Evolutionary conservation across 2,113 vertebrate species (phyloP).

Genomic region (Castor canadensis): DNA sequence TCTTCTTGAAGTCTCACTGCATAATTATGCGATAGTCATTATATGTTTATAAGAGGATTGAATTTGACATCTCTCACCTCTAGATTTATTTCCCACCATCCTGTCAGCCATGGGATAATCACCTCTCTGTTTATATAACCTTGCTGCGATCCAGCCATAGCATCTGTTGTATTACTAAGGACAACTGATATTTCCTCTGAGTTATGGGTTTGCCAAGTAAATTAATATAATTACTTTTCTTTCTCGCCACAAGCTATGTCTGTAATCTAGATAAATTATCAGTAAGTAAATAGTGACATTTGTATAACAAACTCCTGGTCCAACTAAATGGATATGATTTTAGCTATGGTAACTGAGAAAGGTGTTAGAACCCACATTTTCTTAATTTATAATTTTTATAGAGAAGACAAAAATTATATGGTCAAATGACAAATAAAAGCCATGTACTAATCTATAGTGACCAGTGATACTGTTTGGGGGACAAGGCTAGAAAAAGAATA

Average conservation of each 20-base stretch:
- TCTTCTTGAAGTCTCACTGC: background rate
- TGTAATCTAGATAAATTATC: constrained; percentile 12
- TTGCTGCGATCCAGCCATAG: background rate
- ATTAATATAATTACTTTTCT: constrained; percentile 34
- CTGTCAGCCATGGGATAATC: background rate
- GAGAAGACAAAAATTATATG: background rate
- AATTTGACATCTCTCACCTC: background rate
- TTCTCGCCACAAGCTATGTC: background rate
- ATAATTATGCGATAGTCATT: background rate
- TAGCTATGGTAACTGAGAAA: background rate
- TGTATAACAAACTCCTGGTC: background rate
- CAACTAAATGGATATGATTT: background rate
- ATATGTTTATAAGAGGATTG: background rate
- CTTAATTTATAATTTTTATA: background rate
- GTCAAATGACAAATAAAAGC: background rate
- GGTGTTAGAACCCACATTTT: background rate
- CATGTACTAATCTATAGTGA: background rate
- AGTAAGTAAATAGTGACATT: background rate
- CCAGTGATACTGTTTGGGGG: background rate
- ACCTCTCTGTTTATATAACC: background rate
- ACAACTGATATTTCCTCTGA: constrained; percentile 10
- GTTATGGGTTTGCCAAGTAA: constrained; percentile 32
- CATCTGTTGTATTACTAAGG: background rate
- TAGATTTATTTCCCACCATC: background rate
- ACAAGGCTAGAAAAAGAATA: background rate